A percentile compares a stretch with the other conserved stretches of the same genome.
Conservation (phyloP, 30 jellyfish, hydroid and myxozoan genomes). For the Chironex yamaguchii region DNA sequence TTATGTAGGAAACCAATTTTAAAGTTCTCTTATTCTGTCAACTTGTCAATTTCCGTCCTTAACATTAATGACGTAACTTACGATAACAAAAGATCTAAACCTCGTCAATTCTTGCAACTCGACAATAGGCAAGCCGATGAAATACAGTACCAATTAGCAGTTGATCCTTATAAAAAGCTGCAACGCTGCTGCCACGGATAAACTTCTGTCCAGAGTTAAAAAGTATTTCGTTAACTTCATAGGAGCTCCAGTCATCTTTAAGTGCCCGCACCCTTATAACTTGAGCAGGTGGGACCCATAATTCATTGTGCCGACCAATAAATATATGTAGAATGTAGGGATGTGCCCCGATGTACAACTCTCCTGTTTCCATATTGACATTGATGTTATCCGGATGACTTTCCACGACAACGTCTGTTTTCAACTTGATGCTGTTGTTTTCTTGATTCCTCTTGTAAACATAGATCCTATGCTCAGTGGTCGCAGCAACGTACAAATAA, state of each 20-base stretch:
- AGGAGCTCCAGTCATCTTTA: slow-evolving; percentile 27
- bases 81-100: too few species aligned
- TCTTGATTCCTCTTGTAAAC: slow-evolving; percentile 50
- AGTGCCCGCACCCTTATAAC: slow-evolving; percentile 44
- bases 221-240: slow-evolving; percentile 64
- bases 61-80: too few species aligned
- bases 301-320: slow-evolving; percentile 41
- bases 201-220: slow-evolving; percentile 76
- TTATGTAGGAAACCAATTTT: too few species aligned
- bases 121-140: slow-evolving; percentile 85
- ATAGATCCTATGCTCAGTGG: neutral
- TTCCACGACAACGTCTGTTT: neutral
- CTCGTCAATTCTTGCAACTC: too few species aligned
- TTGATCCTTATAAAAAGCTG: slow-evolving; percentile 59
- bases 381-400: slow-evolving; percentile 67
- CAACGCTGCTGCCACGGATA: slow-evolving; percentile 76
- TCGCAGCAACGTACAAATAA: slow-evolving; percentile 63
- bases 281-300: slow-evolving; percentile 65
- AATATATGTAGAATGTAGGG: slow-evolving; percentile 26
- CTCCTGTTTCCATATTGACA: slow-evolving; percentile 74
- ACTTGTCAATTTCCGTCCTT: too few species aligned
- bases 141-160: slow-evolving; percentile 83
- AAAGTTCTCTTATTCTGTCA: too few species aligned
- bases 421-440: slow-evolving; percentile 19
- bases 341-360: slow-evolving; percentile 67